Conservation (phyloP, 2,888 invertebrate genomes). For the Pimpla rufipes region DNA sequence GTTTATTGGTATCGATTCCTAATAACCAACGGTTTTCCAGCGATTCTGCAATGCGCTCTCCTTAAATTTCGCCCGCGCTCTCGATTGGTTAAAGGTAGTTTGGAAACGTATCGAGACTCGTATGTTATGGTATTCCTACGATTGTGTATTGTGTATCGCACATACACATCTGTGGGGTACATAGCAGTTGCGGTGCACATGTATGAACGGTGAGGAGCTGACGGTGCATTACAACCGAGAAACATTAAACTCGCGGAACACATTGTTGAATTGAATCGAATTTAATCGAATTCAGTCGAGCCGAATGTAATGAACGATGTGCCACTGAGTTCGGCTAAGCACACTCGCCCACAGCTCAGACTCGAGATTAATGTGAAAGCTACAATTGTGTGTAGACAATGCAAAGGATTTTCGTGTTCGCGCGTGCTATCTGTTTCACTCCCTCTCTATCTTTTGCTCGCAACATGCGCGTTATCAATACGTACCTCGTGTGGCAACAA, state of each 20-base stretch:
- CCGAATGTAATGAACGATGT: slow-evolving; percentile 11
- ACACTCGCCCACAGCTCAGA: neutral
- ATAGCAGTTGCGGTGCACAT: neutral
- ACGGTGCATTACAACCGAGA: slow-evolving; percentile 11
- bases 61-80: neutral
- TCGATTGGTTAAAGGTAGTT: neutral
- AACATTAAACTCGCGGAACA: slow-evolving; percentile 12
- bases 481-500: neutral
- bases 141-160: neutral
- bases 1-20: neutral
- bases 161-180: neutral
- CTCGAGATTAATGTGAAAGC: neutral
- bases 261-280: slow-evolving; percentile 19
- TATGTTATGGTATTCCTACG: neutral
- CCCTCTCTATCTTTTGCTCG: neutral
- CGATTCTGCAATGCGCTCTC: neutral
- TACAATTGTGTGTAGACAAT: slow-evolving; percentile 41
- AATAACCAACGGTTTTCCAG: neutral
- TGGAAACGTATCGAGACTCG: neutral
- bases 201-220: neutral
- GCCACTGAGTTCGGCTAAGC: neutral
- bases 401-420: slow-evolving; percentile 22
- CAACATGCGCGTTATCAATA: neutral
- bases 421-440: neutral
- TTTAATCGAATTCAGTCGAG: slow-evolving; percentile 19